phyloP scores from a whole-genome alignment of 2,797 vertebrate species.

The Tenualosa ilisha region DNA sequence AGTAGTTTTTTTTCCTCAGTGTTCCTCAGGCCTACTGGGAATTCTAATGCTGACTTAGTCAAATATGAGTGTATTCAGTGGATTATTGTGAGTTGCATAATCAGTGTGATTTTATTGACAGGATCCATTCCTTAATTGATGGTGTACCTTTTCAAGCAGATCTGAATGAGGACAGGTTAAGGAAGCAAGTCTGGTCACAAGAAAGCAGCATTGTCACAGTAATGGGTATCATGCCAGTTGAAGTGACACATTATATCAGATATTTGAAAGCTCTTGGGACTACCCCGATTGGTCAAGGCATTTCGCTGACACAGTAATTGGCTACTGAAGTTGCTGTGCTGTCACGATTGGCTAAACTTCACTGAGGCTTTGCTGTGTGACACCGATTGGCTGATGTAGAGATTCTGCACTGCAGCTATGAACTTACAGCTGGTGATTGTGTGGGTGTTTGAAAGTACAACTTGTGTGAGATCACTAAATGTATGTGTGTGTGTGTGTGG shows the following conservation, averaged over 20 bases:
- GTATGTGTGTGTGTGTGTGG: background rate
- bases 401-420: background rate
- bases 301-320: conserved; percentile 8
- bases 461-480: background rate
- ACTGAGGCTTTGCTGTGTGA: background rate
- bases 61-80: background rate
- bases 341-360: background rate
- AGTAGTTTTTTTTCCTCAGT: background rate
- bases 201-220: background rate
- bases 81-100: background rate
- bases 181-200: conserved; percentile 45
- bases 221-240: background rate
- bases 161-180: conserved; percentile 78
- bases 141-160: conserved; percentile 89
- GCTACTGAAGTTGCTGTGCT: background rate
- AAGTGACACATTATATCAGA: background rate
- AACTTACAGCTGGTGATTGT: background rate
- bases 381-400: background rate
- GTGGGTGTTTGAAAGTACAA: background rate
- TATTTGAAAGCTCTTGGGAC: background rate
- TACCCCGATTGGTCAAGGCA: background rate
- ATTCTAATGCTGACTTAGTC: background rate
- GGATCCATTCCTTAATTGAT: background rate
- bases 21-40: background rate
- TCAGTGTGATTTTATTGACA: background rate